Conservation (phyloP, 2,888 invertebrate genomes). For the Pammene aurita region DNA sequence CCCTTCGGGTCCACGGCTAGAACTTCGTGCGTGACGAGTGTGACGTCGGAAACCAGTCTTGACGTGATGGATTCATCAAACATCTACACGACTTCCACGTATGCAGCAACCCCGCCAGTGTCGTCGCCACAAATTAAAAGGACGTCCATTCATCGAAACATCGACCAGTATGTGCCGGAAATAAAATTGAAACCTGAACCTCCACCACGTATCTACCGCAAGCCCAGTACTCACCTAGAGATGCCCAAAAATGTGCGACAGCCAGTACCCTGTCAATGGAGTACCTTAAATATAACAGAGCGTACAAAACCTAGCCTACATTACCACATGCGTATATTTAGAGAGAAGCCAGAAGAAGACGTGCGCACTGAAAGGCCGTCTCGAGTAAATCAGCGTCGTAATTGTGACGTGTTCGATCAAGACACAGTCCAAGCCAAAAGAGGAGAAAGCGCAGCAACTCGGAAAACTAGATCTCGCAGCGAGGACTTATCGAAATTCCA, state of each 20-base stretch:
- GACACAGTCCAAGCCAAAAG: slow-evolving; percentile 51
- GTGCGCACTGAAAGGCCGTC: slow-evolving; percentile 58
- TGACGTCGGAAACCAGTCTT: slow-evolving; percentile 82
- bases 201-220: slow-evolving; percentile 75
- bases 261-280: slow-evolving; percentile 73
- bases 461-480: slow-evolving; percentile 74
- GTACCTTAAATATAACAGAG: slow-evolving; percentile 77
- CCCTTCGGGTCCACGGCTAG: slow-evolving; percentile 89
- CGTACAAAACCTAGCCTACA: slow-evolving; percentile 77
- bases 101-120: slow-evolving; percentile 73
- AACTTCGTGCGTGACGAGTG: slow-evolving; percentile 84
- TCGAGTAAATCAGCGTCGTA: slow-evolving; percentile 63
- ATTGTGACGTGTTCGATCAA: slow-evolving; percentile 65
- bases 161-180: slow-evolving; percentile 73
- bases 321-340: slow-evolving; percentile 80
- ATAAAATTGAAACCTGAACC: slow-evolving; percentile 73
- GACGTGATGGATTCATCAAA: slow-evolving; percentile 81
- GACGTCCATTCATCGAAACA: slow-evolving; percentile 76
- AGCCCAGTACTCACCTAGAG: slow-evolving; percentile 76
- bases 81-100: slow-evolving; percentile 79
- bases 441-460: slow-evolving; percentile 53
- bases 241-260: slow-evolving; percentile 77
- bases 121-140: slow-evolving; percentile 77
- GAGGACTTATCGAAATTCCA: slow-evolving; percentile 77
- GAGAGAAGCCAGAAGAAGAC: slow-evolving; percentile 63